These are phyloP conservation scores for Lichenostomus cassidix DNA, from an alignment of 2,113 vertebrate species.

Conservation along the genomic window DNA sequence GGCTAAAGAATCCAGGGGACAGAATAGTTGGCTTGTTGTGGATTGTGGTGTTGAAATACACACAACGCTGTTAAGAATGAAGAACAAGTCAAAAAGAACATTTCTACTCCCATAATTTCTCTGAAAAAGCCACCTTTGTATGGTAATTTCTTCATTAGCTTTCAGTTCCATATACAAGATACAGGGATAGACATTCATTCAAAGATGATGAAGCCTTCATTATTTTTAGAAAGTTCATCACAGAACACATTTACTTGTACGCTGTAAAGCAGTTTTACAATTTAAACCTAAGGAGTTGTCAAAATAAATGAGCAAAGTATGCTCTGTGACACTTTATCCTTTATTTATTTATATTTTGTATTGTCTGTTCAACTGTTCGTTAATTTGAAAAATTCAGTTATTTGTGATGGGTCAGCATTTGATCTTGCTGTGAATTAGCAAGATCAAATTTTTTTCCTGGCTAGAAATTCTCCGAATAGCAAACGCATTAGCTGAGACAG, in stretches of 20 bases:
- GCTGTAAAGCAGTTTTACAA: constrained; percentile 33
- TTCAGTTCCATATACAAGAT: background rate
- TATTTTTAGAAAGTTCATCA: constrained; percentile 51
- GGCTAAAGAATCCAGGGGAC: background rate
- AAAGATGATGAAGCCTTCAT: constrained; percentile 1
- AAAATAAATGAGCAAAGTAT: constrained; percentile 49
- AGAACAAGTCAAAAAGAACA: background rate
- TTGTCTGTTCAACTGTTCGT: constrained; percentile 27
- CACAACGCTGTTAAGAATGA: background rate
- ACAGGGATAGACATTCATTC: background rate
- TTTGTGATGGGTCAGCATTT: constrained; percentile 41
- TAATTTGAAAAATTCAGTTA: constrained; percentile 30
- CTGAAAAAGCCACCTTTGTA: background rate
- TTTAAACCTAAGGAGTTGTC: constrained; percentile 50
- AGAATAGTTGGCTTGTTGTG: background rate
- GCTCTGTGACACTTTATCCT: constrained; percentile 1
- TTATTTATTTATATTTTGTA: constrained; percentile 48
- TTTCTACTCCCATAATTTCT: background rate
- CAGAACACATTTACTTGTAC: background rate
- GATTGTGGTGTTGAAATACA: background rate
- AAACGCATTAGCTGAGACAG: constrained; percentile 12
- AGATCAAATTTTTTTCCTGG: constrained; percentile 8
- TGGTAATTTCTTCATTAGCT: background rate
- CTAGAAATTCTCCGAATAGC: background rate
- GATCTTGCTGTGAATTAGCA: constrained; percentile 12